A percentile compares a stretch with the other conserved stretches of the same genome.
phyloP scores from a whole-genome alignment of 2,113 vertebrate species.

The Oxygymnocypris stewartii region DNA sequence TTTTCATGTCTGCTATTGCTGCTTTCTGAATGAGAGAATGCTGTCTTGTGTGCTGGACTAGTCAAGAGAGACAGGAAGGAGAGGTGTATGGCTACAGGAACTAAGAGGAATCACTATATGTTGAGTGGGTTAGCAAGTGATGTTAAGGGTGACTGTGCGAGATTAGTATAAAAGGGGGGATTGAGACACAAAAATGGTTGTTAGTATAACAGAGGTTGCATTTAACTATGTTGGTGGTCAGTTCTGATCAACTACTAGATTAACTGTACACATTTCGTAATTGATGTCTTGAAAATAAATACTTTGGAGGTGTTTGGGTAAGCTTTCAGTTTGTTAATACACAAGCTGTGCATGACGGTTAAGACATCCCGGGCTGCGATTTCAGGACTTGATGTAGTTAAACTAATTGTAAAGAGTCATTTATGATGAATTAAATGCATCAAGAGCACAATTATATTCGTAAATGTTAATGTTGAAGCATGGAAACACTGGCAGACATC shows the following conservation, averaged over 20 bases:
- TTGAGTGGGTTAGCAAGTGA: constrained; percentile 53
- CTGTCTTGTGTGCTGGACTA: constrained; percentile 16
- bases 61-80: constrained; percentile 25
- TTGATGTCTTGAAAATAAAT: constrained; percentile 43
- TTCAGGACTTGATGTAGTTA: constrained; percentile 21
- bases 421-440: constrained; percentile 2
- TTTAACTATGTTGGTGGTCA: constrained; percentile 28
- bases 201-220: constrained; percentile 50
- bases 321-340: constrained; percentile 51
- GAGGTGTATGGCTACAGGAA: constrained; percentile 25
- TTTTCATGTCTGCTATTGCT: constrained; percentile 59
- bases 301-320: constrained; percentile 26
- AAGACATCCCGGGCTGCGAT: constrained; percentile 29
- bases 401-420: neutral
- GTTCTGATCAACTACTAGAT: constrained; percentile 18
- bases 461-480: neutral
- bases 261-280: constrained; percentile 30
- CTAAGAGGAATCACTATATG: constrained; percentile 40
- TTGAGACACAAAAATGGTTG: constrained; percentile 62
- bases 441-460: neutral
- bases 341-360: constrained; percentile 55
- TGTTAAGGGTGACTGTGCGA: constrained; percentile 48
- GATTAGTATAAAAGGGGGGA: constrained; percentile 54
- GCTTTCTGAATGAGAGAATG: constrained; percentile 40
- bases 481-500: constrained; percentile 20